These are phyloP conservation scores for Apotomis capreana DNA, from an alignment of 2,888 invertebrate genomes.

Conservation along the genomic window DNA sequence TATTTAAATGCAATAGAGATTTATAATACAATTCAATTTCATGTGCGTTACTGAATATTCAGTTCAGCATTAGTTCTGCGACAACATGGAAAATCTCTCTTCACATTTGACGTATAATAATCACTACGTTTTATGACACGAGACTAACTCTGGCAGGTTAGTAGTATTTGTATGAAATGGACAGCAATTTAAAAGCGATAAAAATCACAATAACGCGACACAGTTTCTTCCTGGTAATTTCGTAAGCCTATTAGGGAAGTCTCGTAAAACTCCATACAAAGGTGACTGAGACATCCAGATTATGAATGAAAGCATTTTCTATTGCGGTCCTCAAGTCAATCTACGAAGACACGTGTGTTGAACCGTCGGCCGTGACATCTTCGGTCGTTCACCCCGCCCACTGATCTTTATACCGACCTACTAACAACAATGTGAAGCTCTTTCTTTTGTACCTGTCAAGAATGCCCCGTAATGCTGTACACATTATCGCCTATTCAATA, in stretches of 20 bases:
- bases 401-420: constrained; percentile 69
- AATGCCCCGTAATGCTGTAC: constrained; percentile 31
- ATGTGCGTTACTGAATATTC: too few relatives aligned
- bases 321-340: constrained; percentile 26
- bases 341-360: constrained; percentile 41
- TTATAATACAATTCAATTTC: too few relatives aligned
- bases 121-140: too few relatives aligned
- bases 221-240: too few relatives aligned
- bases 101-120: too few relatives aligned
- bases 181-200: too few relatives aligned
- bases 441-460: constrained; percentile 37
- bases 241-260: not conserved
- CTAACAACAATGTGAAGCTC: constrained; percentile 49
- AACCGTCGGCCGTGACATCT: constrained; percentile 70
- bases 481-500: constrained; percentile 26
- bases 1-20: too few relatives aligned
- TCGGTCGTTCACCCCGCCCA: constrained; percentile 72
- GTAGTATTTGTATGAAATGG: too few relatives aligned
- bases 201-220: too few relatives aligned
- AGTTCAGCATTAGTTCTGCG: too few relatives aligned
- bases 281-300: constrained; percentile 18
- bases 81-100: too few relatives aligned
- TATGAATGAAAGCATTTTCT: constrained; percentile 32
- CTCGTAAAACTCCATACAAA: not conserved
- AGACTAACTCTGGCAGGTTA: too few relatives aligned